These are phyloP conservation scores for Craniophora ligustri DNA, from an alignment of 2,888 invertebrate species.

Conservation along the genomic window DNA sequence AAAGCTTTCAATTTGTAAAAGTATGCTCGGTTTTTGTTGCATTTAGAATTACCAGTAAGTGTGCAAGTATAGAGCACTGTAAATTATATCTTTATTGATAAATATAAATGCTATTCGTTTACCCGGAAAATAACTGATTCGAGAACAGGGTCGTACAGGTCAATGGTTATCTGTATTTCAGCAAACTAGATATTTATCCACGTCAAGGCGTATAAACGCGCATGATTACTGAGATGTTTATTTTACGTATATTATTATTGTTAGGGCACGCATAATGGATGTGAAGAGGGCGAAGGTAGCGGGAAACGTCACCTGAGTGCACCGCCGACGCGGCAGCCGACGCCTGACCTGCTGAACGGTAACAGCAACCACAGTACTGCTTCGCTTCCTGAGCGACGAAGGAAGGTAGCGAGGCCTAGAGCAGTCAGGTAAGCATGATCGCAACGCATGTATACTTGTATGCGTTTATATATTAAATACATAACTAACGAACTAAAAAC, in stretches of 20 bases:
- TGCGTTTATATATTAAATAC: too few species aligned
- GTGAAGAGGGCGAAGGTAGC: conserved; percentile 78
- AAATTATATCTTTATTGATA: too few species aligned
- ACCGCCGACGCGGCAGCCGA: conserved; percentile 82
- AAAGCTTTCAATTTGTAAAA: too few species aligned
- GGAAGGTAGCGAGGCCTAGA: conserved; percentile 77
- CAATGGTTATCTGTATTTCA: conserved; percentile 50
- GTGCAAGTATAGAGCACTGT: too few species aligned
- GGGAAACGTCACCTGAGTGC: conserved; percentile 81
- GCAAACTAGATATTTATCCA: conserved; percentile 32
- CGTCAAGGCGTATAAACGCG: conserved; percentile 22
- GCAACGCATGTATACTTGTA: too few species aligned
- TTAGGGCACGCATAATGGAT: conserved; percentile 71
- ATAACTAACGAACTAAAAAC: too few species aligned
- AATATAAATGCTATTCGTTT: conserved; percentile 6
- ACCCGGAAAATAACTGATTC: conserved; percentile 28
- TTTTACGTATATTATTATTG: conserved; percentile 39
- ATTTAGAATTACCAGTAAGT: too few species aligned
- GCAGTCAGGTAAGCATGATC: conserved; percentile 67
- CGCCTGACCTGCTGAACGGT: conserved; percentile 83
- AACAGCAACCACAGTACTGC: conserved; percentile 85
- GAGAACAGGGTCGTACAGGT: conserved; percentile 37
- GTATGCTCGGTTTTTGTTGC: too few species aligned
- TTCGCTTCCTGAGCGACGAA: conserved; percentile 82
- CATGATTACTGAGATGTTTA: conserved; percentile 21